A percentile compares a stretch with the other conserved stretches of the same genome.
phyloP scores from a whole-genome alignment of 2,113 vertebrate species.

The Laterallus jamaicensis region DNA sequence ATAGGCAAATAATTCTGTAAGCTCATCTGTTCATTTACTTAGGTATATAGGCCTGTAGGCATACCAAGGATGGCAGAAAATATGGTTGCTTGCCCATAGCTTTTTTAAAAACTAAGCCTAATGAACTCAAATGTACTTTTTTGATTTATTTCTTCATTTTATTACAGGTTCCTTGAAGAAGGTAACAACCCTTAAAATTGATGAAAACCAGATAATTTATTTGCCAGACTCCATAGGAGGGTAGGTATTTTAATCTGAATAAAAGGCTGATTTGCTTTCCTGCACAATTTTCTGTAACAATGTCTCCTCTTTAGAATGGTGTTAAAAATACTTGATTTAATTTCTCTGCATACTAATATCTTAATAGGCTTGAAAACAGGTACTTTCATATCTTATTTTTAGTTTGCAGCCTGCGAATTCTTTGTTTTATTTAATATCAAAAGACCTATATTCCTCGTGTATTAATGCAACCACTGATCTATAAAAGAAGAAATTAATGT shows the following conservation, averaged over 20 bases:
- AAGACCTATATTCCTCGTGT: background rate
- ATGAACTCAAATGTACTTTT: background rate
- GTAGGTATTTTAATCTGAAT: slow-evolving; percentile 77
- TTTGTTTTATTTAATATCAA: background rate
- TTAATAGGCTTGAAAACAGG: background rate
- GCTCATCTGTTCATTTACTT: background rate
- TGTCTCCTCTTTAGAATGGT: background rate
- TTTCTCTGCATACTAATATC: background rate
- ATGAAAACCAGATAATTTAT: slow-evolving; percentile 97
- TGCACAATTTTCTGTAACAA: background rate
- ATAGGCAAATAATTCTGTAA: background rate
- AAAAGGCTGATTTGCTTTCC: background rate
- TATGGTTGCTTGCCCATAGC: background rate
- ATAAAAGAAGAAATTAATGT: background rate
- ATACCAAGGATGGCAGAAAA: background rate
- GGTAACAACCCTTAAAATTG: slow-evolving; percentile 93
- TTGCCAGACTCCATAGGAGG: slow-evolving; percentile 95
- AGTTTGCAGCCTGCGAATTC: background rate
- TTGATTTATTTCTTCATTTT: background rate
- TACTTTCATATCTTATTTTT: background rate
- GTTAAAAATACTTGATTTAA: background rate
- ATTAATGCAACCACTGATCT: background rate
- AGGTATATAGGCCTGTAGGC: background rate
- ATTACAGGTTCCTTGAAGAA: slow-evolving; percentile 90
- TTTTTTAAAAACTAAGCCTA: background rate